Evolutionary conservation across 2,113 vertebrate species (phyloP).

Genomic region (Hemibagrus wyckioides): DNA sequence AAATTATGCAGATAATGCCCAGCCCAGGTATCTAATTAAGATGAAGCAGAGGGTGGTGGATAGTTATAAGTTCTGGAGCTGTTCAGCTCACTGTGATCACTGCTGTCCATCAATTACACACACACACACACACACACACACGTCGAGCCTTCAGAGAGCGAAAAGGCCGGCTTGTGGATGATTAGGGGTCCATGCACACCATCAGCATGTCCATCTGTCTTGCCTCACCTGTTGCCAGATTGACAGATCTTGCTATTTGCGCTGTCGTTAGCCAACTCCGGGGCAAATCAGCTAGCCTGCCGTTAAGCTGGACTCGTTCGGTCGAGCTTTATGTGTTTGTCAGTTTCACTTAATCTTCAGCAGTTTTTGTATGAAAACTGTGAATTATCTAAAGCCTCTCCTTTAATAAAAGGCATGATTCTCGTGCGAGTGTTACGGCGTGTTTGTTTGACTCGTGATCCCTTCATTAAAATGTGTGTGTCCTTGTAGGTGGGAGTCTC

Average conservation of each 20-base stretch:
- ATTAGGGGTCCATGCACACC: slow-evolving; percentile 9
- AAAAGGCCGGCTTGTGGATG: slow-evolving; percentile 25
- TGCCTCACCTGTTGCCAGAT: slow-evolving; percentile 41
- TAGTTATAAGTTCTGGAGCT: slow-evolving; percentile 44
- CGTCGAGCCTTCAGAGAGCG: slow-evolving; percentile 23
- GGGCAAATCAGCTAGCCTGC: background rate
- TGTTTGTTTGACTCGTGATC: background rate
- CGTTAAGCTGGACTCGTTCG: background rate
- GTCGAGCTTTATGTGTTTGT: background rate
- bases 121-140: slow-evolving; percentile 9
- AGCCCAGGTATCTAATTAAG: slow-evolving; percentile 66
- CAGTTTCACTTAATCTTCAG: background rate
- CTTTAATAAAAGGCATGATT: background rate
- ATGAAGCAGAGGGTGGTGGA: slow-evolving; percentile 51
- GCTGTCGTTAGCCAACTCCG: background rate
- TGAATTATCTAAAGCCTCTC: background rate
- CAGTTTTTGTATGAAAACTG: background rate
- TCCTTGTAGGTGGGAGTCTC: slow-evolving; percentile 77
- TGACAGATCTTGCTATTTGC: background rate
- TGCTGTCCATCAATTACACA: slow-evolving; percentile 34
- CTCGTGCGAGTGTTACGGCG: background rate
- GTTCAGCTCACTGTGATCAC: slow-evolving; percentile 45
- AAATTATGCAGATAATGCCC: slow-evolving; percentile 60
- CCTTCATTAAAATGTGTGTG: slow-evolving; percentile 26
- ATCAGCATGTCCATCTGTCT: slow-evolving; percentile 47